Conservation (phyloP, 2,113 vertebrate species). For the Monopterus albus region DNA sequence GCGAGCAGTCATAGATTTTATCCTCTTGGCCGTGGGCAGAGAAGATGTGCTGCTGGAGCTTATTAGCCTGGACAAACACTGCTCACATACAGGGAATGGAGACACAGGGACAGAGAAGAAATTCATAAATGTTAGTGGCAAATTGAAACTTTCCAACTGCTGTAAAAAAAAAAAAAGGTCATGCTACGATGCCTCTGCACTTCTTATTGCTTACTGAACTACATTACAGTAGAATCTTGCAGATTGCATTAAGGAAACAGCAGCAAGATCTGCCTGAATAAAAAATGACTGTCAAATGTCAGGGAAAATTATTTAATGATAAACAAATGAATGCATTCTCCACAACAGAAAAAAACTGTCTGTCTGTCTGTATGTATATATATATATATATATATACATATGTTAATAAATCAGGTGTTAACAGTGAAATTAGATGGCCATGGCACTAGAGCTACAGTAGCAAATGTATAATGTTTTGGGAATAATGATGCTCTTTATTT, state of each 20-base stretch:
- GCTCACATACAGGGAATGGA: constrained; percentile 60
- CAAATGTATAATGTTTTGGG: constrained; percentile 65
- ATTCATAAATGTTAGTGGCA: neutral
- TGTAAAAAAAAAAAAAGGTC: neutral
- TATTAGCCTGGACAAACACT: constrained; percentile 99
- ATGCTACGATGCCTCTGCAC: neutral
- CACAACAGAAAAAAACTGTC: constrained; percentile 18
- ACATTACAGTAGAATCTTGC: constrained; percentile 34
- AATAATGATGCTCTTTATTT: constrained; percentile 82
- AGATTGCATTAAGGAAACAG: constrained; percentile 35
- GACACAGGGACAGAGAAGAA: constrained; percentile 19
- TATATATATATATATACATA: constrained; percentile 39
- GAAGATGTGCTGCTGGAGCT: constrained; percentile 99
- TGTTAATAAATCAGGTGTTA: constrained; percentile 55
- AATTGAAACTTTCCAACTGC: neutral
- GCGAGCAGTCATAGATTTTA: constrained; percentile 99
- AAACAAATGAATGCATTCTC: constrained; percentile 56
- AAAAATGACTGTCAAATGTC: constrained; percentile 59
- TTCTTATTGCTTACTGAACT: neutral
- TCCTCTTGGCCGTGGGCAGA: constrained; percentile 99
- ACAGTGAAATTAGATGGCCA: constrained; percentile 62
- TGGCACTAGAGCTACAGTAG: constrained; percentile 37
- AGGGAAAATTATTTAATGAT: constrained; percentile 56
- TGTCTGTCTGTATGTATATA: constrained; percentile 54
- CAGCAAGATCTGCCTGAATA: constrained; percentile 31